Evolutionary conservation across 2,797 vertebrate species (phyloP).

Genomic region (Crocidura indochinensis): DNA sequence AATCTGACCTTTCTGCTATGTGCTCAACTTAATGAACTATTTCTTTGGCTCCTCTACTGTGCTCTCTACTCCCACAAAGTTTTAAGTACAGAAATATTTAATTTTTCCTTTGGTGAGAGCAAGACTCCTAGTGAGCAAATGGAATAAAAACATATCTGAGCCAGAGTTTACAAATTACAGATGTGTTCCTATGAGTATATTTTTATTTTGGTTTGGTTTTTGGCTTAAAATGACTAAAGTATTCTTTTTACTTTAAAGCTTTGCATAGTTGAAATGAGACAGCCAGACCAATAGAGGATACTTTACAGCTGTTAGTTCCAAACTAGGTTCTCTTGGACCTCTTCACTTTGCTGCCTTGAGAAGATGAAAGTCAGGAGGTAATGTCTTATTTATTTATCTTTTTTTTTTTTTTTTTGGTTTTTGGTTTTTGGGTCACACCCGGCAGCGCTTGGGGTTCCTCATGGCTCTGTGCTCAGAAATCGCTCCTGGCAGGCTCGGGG

Average conservation of each 20-base stretch:
- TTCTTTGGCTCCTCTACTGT: neutral
- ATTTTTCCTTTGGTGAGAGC: conserved; percentile 45
- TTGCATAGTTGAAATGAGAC: conserved; percentile 7
- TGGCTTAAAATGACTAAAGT: neutral
- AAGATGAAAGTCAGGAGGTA: conserved; percentile 43
- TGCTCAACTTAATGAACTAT: no score
- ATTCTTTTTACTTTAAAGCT: neutral
- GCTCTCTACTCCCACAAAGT: conserved; percentile 9
- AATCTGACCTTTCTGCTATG: no score
- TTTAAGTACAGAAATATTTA: conserved; percentile 25
- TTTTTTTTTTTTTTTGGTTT: no score
- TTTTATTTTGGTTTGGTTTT: conserved; percentile 23
- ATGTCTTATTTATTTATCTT: neutral
- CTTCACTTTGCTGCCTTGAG: conserved; percentile 27
- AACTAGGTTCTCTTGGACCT: neutral
- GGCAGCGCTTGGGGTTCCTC: no score
- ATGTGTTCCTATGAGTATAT: conserved; percentile 34
- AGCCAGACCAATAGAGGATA: neutral
- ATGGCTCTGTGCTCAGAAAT: no score
- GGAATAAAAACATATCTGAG: conserved; percentile 26
- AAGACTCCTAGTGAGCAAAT: conserved; percentile 15
- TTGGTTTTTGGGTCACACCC: no score
- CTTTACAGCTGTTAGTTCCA: neutral
- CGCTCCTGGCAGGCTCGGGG: no score
- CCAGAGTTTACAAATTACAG: neutral